These are phyloP conservation scores for Calameuta pallipes DNA, from an alignment of 2,888 invertebrate genomes.

Conservation along the genomic window DNA sequence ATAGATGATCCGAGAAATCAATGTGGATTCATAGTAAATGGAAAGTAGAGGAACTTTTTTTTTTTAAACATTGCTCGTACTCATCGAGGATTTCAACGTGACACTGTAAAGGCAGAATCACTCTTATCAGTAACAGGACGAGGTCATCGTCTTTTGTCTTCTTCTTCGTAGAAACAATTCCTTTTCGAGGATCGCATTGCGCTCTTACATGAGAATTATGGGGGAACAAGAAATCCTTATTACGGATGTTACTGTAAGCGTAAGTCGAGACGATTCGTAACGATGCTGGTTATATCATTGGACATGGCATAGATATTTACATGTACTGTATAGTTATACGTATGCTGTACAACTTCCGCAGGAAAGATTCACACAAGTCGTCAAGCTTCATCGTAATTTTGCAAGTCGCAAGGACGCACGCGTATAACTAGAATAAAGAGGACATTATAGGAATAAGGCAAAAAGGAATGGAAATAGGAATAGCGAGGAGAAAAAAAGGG, in stretches of 20 bases:
- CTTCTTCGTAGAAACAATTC: neutral
- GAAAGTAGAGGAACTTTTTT: neutral
- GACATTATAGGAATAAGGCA: neutral
- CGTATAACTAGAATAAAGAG: neutral
- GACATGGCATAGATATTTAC: neutral
- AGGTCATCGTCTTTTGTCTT: neutral
- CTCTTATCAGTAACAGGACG: neutral
- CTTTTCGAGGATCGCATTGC: neutral
- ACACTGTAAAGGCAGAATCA: neutral
- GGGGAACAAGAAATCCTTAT: neutral
- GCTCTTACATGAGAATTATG: neutral
- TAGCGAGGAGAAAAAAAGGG: neutral
- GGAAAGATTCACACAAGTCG: neutral
- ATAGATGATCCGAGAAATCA: neutral
- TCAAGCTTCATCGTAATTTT: neutral
- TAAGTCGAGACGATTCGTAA: neutral
- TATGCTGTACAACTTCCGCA: neutral
- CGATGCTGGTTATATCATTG: neutral
- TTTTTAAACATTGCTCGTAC: neutral
- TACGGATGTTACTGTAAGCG: neutral
- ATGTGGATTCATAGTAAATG: neutral
- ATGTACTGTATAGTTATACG: neutral
- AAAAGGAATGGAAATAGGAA: constrained; percentile 10
- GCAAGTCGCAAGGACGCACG: neutral
- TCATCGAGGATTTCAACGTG: neutral